Base-by-base conservation (phyloP, 1,140 invertebrate species). In the Pseudoatta argentina region DNA sequence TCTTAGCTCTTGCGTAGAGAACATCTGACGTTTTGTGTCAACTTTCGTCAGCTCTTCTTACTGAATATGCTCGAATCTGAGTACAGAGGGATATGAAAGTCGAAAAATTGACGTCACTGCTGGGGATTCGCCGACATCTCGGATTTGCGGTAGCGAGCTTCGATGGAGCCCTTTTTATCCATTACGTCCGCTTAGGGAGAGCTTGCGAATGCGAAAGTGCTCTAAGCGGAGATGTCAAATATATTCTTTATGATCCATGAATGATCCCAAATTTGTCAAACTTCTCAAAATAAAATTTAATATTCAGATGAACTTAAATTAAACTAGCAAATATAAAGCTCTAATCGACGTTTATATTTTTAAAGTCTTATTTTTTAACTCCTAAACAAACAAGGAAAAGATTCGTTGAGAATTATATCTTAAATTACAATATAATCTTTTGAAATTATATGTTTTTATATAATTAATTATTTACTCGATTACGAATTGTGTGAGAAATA, bases 101-200 rank as follows among this genome's bases (percentile, higher is more conserved):
- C 63, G 86, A 30, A 90, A 90, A 90, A 90, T 90, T 61, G 72
- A 86, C 89, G 88, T 89, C 79, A 87, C 79, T 87, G 88, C 55
- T 7, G 79, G 81, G 69, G 66, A 59, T 27, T 64, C 18, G 63
- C 27, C 51, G 85, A 85, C 61, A 86, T 53, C 61, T 87, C 75
- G 88, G 88, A 89, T 89, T 89, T 89, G 88, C 78, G 77, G 85
- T 71, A 71, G 87, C 82, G 85, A 89, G 85, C 85, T 87, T 87
- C 87, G 85, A 87, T 88, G 86, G 78, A 86, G 88, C 88, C 73
- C 88, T 90, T 89, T 89, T 79, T 89, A 89, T 89, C 89, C 89
- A 90, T 90, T 90, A 90, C 86, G 89, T 66, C 51, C 75, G 66
- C 53, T 64, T 39, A 82, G 85, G 59, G 44, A 77, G 55, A 78